Conservation (phyloP, 1,140 invertebrate genomes). For the Drosophila pectinifera region DNA sequence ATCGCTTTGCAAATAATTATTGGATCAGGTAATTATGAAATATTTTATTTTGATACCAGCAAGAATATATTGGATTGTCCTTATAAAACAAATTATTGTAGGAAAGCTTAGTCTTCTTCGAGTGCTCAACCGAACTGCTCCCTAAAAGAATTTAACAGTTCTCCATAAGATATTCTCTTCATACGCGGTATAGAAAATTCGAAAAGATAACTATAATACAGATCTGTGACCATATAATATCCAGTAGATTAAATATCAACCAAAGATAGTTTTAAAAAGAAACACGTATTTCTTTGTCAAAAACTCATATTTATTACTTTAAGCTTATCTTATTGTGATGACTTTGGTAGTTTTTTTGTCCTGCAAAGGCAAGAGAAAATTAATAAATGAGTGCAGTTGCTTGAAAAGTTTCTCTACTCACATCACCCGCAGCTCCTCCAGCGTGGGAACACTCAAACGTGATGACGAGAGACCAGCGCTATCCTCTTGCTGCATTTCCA, state of each 20-base stretch:
- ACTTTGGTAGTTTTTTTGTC: slow-evolving; percentile 60
- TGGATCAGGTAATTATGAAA: neutral
- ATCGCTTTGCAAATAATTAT: neutral
- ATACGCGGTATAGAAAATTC: no score
- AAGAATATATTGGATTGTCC: neutral
- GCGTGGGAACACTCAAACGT: slow-evolving; percentile 53
- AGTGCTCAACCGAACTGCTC: no score
- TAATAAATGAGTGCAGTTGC: neutral
- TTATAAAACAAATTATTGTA: no score
- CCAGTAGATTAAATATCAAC: neutral
- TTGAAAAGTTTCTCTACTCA: slow-evolving; percentile 9
- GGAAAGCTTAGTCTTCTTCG: no score
- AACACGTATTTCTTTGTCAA: no score
- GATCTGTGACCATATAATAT: slow-evolving; percentile 86
- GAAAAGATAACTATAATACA: no score
- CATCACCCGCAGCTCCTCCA: slow-evolving; percentile 63
- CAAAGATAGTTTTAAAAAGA: neutral
- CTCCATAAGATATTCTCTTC: no score
- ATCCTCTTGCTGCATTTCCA: slow-evolving; percentile 74
- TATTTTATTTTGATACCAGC: neutral
- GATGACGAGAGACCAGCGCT: slow-evolving; percentile 5
- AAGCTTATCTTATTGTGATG: slow-evolving; percentile 1
- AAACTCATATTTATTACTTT: neutral
- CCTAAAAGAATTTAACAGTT: no score
- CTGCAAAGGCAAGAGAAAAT: slow-evolving; percentile 12